Conservation (phyloP, 2,797 vertebrate species). For the Salmo trutta region DNA sequence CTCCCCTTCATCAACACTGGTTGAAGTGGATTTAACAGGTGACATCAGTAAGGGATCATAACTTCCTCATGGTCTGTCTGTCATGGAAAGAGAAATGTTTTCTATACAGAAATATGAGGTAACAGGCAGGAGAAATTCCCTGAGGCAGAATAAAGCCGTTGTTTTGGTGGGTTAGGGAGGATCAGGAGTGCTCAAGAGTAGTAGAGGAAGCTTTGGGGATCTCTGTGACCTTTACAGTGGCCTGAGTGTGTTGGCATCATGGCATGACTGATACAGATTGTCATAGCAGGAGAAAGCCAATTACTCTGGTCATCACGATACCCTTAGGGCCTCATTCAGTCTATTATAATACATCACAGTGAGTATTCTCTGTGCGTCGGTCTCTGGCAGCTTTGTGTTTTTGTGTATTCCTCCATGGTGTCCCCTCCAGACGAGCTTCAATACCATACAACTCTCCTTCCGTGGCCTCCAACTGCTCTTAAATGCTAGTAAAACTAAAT, state of each 20-base stretch:
- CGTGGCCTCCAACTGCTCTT: too few species aligned
- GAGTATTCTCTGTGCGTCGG: conserved; percentile 56
- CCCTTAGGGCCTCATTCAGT: conserved; percentile 60
- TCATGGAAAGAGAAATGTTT: conserved; percentile 61
- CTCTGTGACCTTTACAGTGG: conserved; percentile 65
- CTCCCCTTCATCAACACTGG: too few species aligned
- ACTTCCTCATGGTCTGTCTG: conserved; percentile 46
- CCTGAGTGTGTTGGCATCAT: conserved; percentile 62
- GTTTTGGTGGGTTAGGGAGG: too few species aligned
- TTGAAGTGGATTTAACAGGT: too few species aligned
- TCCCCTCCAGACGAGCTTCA: conserved; percentile 17
- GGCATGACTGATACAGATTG: conserved; percentile 75
- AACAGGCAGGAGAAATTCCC: too few species aligned
- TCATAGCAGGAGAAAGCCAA: conserved; percentile 68
- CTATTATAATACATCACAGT: conserved; percentile 40
- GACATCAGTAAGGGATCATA: too few species aligned
- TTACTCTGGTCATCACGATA: conserved; percentile 68
- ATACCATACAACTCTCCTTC: too few species aligned
- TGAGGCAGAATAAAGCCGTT: conserved; percentile 16
- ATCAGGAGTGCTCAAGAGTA: conserved; percentile 35
- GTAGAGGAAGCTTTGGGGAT: conserved; percentile 46
- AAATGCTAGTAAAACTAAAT: too few species aligned
- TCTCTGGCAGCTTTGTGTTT: conserved; percentile 50
- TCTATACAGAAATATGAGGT: too few species aligned
- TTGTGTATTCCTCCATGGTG: conserved; percentile 59